Conservation (phyloP, 2,888 invertebrate species). For the Cylindroiulus punctatus region DNA sequence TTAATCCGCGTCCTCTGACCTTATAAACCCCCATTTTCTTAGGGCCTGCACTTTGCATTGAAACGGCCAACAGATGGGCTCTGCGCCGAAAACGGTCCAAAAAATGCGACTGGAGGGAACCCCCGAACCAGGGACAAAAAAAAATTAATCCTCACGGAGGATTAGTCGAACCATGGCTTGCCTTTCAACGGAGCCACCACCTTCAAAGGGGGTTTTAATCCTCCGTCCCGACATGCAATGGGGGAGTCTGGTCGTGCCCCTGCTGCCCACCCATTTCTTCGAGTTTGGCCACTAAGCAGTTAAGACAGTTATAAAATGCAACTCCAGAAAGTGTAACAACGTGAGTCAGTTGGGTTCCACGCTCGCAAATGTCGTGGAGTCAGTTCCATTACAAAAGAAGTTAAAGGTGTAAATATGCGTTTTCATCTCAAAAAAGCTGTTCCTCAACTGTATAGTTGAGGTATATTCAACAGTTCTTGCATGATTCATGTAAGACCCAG, state of each 20-base stretch:
- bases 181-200: slow-evolving; percentile 39
- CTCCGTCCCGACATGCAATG: slow-evolving; percentile 35
- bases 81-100: slow-evolving; percentile 40
- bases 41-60: slow-evolving; percentile 37
- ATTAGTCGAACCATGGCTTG: slow-evolving; percentile 39
- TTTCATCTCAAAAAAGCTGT: not conserved
- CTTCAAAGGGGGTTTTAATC: slow-evolving; percentile 42
- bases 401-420: not conserved
- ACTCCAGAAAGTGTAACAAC: not conserved
- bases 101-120: not conserved
- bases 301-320: slow-evolving; percentile 3
- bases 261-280: not conserved
- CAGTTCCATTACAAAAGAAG: too few relatives aligned
- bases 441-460: too few relatives aligned
- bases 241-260: slow-evolving; percentile 6
- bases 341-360: not conserved
- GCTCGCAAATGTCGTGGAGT: too few relatives aligned
- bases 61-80: slow-evolving; percentile 43
- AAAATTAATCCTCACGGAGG: slow-evolving; percentile 31
- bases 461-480: too few relatives aligned
- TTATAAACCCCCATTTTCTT: slow-evolving; percentile 45
- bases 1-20: slow-evolving; percentile 43
- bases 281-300: not conserved
- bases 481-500: too few relatives aligned
- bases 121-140: slow-evolving; percentile 26